Conservation (phyloP, 2,888 invertebrate species). For the Polia nebulosa region DNA sequence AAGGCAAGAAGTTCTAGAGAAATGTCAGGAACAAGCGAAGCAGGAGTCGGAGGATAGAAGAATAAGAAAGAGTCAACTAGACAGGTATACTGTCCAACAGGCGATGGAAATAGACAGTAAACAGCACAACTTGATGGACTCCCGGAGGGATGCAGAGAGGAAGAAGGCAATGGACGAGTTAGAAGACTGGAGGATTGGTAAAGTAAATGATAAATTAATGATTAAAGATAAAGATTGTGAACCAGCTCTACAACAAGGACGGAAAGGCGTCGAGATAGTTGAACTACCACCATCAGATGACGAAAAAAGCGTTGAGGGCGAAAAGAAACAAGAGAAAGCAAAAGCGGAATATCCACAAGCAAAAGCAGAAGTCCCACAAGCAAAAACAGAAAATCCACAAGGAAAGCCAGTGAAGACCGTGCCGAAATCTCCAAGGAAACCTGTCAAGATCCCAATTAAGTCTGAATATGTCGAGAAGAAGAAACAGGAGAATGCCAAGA, state of each 20-base stretch:
- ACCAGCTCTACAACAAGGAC: constrained; percentile 42
- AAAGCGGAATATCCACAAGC: constrained; percentile 44
- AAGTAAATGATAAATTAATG: constrained; percentile 20
- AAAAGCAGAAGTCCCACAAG: constrained; percentile 26
- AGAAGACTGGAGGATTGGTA: constrained; percentile 90
- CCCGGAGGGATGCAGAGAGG: constrained; percentile 91
- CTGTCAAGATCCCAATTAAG: constrained; percentile 73
- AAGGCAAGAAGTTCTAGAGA: constrained; percentile 91
- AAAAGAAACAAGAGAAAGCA: constrained; percentile 2
- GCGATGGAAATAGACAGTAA: constrained; percentile 88
- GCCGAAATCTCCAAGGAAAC: constrained; percentile 45
- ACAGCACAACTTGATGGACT: constrained; percentile 92
- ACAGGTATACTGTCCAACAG: constrained; percentile 88
- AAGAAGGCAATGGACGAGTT: constrained; percentile 92
- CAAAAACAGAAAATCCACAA: constrained; percentile 41
- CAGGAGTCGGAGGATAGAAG: constrained; percentile 88
- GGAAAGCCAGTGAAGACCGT: constrained; percentile 27
- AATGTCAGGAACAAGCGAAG: constrained; percentile 90
- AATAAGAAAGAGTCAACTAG: constrained; percentile 89
- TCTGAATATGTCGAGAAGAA: constrained; percentile 84
- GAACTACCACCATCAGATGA: constrained; percentile 73
- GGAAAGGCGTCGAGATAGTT: constrained; percentile 71
- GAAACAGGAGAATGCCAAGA: constrained; percentile 78
- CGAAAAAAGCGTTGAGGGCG: constrained; percentile 57
- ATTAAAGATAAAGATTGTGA: background rate